phyloP scores from a whole-genome alignment of 2,888 invertebrate genomes.

The Trachelus stipa region DNA sequence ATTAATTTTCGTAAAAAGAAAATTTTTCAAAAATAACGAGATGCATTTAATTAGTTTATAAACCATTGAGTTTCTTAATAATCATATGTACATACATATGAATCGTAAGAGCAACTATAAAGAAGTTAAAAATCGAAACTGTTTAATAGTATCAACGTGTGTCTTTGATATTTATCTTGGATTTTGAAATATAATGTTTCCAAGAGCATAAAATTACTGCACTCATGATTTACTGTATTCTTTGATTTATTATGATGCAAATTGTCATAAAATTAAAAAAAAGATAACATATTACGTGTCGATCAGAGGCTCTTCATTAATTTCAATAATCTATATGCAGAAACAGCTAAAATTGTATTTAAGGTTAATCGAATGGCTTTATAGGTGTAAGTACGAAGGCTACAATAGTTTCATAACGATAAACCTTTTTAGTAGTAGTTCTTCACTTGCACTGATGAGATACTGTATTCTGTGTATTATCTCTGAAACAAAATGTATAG shows the following conservation, averaged over 20 bases:
- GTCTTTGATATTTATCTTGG: background rate
- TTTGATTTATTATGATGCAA: background rate
- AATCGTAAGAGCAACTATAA: background rate
- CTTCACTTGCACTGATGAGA: background rate
- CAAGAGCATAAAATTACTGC: background rate
- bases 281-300: background rate
- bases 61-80: background rate
- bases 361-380: background rate
- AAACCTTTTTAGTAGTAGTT: background rate
- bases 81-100: background rate
- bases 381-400: background rate
- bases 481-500: background rate
- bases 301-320: background rate
- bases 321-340: background rate
- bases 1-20: background rate
- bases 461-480: background rate
- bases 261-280: background rate
- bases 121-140: background rate
- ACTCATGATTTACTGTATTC: no score
- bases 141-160: background rate
- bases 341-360: background rate
- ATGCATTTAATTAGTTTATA: conserved; percentile 3
- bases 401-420: background rate
- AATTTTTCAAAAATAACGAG: conserved; percentile 1
- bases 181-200: background rate